Conservation (phyloP, 2,113 vertebrate species). For the Grus americana region DNA sequence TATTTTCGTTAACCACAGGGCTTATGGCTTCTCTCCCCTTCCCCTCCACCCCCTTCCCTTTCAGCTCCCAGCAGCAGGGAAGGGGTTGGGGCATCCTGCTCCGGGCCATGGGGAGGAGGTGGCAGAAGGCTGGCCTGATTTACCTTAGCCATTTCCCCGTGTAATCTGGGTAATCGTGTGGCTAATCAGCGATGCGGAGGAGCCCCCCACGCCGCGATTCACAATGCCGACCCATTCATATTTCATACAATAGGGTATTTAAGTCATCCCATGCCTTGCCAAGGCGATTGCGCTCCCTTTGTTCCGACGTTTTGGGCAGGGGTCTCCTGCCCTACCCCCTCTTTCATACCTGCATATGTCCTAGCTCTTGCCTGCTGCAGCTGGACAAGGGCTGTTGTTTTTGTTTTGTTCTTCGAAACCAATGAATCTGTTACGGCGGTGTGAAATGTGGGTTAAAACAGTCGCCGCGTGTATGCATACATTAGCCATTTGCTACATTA, state of each 20-base stretch:
- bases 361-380: conserved; percentile 83
- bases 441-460: conserved; percentile 66
- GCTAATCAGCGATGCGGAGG: conserved; percentile 87
- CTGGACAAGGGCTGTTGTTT: conserved; percentile 78
- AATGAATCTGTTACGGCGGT: conserved; percentile 61
- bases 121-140: conserved; percentile 95
- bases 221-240: conserved; percentile 92
- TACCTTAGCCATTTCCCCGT: conserved; percentile 88
- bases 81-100: conserved; percentile 65
- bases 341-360: conserved; percentile 89
- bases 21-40: conserved; percentile 40
- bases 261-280: conserved; percentile 88
- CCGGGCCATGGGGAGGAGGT: conserved; percentile 79
- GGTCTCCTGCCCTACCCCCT: conserved; percentile 26
- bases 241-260: conserved; percentile 94
- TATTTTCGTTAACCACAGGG: conserved; percentile 56
- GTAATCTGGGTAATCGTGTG: conserved; percentile 98
- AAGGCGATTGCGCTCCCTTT: conserved; percentile 86
- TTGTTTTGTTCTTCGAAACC: conserved; percentile 44
- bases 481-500: conserved; percentile 70
- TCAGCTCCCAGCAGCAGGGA: conserved; percentile 66
- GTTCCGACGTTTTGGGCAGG: conserved; percentile 79
- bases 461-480: conserved; percentile 18
- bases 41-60: conserved; percentile 21
- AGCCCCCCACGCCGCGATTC: conserved; percentile 76